Conservation (phyloP, 2,113 vertebrate genomes). For the Trichechus manatus region DNA sequence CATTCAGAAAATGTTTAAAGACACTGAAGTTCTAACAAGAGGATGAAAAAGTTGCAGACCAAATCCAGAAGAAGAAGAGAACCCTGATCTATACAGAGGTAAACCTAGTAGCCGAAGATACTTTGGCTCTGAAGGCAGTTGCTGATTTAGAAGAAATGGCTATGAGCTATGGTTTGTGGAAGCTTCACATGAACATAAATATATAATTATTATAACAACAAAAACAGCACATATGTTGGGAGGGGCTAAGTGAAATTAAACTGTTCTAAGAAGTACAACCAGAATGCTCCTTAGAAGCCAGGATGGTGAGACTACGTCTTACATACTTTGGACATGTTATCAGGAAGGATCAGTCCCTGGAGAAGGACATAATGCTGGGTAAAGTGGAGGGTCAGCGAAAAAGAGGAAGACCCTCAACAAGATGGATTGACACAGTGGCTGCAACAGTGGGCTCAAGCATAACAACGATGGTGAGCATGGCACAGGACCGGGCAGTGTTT, state of each 20-base stretch:
- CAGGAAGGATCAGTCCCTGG: no score
- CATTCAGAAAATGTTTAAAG: slow-evolving; percentile 25
- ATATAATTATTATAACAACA: neutral
- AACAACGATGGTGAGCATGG: no score
- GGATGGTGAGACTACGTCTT: no score
- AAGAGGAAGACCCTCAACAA: no score
- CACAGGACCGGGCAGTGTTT: no score
- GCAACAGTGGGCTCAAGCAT: no score
- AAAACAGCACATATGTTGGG: neutral
- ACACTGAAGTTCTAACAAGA: neutral
- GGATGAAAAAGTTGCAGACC: neutral
- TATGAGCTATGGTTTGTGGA: neutral
- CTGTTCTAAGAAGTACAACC: no score
- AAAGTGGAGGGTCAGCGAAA: no score
- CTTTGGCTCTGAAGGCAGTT: neutral
- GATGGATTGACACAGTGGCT: no score
- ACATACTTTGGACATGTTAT: no score
- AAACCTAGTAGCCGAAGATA: neutral
- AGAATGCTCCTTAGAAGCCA: no score
- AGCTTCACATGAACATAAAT: neutral
- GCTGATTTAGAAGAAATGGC: neutral
- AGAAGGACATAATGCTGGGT: no score
- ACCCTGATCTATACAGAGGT: neutral
- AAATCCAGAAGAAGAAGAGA: neutral
- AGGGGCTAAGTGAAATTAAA: neutral